phyloP scores from a whole-genome alignment of 1,140 invertebrate species.

The Drosophila obscura region DNA sequence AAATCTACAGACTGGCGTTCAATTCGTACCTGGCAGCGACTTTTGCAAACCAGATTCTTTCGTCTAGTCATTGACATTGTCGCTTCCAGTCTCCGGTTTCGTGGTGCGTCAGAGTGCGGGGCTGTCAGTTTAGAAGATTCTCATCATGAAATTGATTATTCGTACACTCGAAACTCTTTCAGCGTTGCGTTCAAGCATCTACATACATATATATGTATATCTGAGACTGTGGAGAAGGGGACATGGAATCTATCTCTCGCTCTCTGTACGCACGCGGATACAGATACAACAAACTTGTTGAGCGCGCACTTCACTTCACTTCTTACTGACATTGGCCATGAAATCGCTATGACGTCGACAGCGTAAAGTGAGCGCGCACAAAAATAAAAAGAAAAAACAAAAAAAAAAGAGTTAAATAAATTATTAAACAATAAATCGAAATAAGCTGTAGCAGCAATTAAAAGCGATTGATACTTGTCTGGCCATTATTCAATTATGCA shows the following conservation, averaged over 20 bases:
- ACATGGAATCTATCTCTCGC: slow-evolving; percentile 34
- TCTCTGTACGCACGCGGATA: slow-evolving; percentile 52
- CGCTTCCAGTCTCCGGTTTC: slow-evolving; percentile 9
- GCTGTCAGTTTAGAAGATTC: slow-evolving; percentile 33
- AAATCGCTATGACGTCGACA: slow-evolving; percentile 49
- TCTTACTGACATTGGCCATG: slow-evolving; percentile 64
- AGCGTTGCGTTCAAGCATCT: slow-evolving; percentile 16
- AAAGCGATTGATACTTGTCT: slow-evolving; percentile 32
- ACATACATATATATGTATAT: neutral
- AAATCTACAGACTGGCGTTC: too few relatives aligned
- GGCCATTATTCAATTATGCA: slow-evolving; percentile 30
- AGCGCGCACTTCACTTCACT: slow-evolving; percentile 61
- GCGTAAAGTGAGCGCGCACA: slow-evolving; percentile 32
- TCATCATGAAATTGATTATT: slow-evolving; percentile 49
- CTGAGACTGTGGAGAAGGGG: neutral
- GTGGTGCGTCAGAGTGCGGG: slow-evolving; percentile 33
- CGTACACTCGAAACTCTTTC: slow-evolving; percentile 26
- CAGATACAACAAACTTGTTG: slow-evolving; percentile 57
- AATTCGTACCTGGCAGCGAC: neutral
- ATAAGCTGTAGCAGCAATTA: slow-evolving; percentile 25
- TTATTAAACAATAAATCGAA: slow-evolving; percentile 33
- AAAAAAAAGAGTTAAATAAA: slow-evolving; percentile 11
- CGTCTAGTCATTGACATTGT: slow-evolving; percentile 46
- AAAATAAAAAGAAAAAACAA: slow-evolving; percentile 3
- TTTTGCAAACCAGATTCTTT: slow-evolving; percentile 36